These are phyloP conservation scores for Silurus aristotelis DNA, from an alignment of 2,797 vertebrate species.

Conservation along the genomic window DNA sequence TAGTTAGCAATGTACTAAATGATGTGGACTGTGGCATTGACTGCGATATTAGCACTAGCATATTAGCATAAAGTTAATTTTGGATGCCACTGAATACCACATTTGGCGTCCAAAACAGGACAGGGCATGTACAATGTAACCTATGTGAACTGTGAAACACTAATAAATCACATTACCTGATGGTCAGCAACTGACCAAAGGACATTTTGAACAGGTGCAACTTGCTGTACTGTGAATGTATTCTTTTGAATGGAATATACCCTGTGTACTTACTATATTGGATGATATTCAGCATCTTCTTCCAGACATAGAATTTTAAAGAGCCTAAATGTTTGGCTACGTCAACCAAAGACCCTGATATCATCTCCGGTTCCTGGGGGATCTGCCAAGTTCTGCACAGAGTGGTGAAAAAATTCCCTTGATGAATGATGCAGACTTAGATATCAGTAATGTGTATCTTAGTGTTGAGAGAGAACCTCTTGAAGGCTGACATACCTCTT, in stretches of 20 bases:
- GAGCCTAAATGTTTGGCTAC: slow-evolving; percentile 77
- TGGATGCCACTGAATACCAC: background rate
- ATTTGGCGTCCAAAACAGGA: background rate
- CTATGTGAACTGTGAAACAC: background rate
- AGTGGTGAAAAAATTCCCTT: slow-evolving; percentile 25
- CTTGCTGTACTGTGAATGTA: background rate
- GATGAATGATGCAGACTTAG: background rate
- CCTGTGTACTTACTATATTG: slow-evolving; percentile 71
- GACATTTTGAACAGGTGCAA: background rate
- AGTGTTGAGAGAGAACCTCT: background rate
- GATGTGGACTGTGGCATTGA: background rate
- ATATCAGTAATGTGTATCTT: slow-evolving; percentile 1
- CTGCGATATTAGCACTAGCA: background rate
- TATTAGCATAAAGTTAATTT: background rate
- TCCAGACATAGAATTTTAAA: slow-evolving; percentile 78
- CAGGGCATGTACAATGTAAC: background rate
- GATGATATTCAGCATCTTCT: slow-evolving; percentile 76
- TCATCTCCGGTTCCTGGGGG: slow-evolving; percentile 63
- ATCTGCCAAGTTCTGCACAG: slow-evolving; percentile 73
- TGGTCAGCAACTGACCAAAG: background rate
- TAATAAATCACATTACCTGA: background rate
- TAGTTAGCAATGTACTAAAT: background rate
- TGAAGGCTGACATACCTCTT: slow-evolving; percentile 65
- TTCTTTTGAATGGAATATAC: background rate
- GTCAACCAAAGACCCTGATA: slow-evolving; percentile 69